Evolutionary conservation across 2,113 vertebrate genomes (phyloP).

Genomic region (Gadus chalcogrammus): DNA sequence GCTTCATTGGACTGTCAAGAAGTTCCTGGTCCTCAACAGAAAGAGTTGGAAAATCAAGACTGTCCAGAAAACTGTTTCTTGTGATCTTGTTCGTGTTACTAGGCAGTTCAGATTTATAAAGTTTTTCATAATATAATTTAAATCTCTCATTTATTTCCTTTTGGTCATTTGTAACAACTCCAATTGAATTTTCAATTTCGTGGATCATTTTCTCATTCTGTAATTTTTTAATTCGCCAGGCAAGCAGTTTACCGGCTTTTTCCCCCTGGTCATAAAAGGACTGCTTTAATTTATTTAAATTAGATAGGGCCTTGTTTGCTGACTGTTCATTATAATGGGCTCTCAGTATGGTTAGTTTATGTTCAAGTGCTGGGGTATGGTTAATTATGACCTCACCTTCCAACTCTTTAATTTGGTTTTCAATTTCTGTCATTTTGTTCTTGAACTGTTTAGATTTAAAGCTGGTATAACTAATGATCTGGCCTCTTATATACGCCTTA

Average conservation of each 20-base stretch:
- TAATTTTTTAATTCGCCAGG: not conserved
- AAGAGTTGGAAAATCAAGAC: too few species aligned
- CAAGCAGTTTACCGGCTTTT: not conserved
- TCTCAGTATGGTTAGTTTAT: not conserved
- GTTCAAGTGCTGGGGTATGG: not conserved
- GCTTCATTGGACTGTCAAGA: too few species aligned
- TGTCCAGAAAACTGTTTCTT: too few species aligned
- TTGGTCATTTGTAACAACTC: not conserved
- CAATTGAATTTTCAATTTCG: not conserved
- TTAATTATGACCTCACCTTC: not conserved
- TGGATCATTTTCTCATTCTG: not conserved
- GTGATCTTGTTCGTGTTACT: too few species aligned
- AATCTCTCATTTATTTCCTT: not conserved
- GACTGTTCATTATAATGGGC: not conserved
- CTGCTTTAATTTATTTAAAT: not conserved
- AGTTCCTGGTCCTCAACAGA: too few species aligned
- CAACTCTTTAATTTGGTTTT: not conserved
- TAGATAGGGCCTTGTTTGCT: not conserved
- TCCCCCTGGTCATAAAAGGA: not conserved
- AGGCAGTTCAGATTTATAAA: not conserved
- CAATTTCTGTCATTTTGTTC: not conserved
- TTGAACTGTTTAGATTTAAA: not conserved
- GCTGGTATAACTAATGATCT: not conserved
- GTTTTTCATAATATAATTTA: not conserved
- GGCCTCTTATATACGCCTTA: not conserved